phyloP scores from a whole-genome alignment of 2,888 invertebrate genomes.

The Bellardia pandia region DNA sequence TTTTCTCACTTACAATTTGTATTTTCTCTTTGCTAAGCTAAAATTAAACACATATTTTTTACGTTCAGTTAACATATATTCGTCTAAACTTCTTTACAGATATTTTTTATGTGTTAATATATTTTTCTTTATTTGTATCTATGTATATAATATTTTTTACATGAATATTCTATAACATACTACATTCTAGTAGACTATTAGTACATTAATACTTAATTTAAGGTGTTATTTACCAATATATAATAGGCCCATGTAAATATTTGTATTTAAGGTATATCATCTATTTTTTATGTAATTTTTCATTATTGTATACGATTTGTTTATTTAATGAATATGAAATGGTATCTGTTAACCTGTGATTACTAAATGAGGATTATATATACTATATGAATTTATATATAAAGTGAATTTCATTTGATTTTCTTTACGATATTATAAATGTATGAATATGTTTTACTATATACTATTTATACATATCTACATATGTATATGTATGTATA shows the following conservation, averaged over 20 bases:
- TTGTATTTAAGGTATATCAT: constrained; percentile 41
- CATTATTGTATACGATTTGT: constrained; percentile 34
- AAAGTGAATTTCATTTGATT: neutral
- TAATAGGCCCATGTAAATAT: constrained; percentile 36
- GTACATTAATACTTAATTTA: constrained; percentile 33
- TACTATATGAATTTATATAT: neutral
- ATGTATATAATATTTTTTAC: constrained; percentile 48
- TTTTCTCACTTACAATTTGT: too few species aligned
- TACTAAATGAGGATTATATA: constrained; percentile 36
- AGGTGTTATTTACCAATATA: constrained; percentile 30
- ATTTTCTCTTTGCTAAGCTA: too few species aligned
- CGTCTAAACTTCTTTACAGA: constrained; percentile 57
- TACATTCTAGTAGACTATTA: constrained; percentile 54
- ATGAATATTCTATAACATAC: constrained; percentile 54
- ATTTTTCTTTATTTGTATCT: constrained; percentile 28
- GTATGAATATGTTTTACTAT: neutral
- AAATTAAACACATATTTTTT: constrained; percentile 35
- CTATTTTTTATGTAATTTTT: constrained; percentile 20
- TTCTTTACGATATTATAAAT: constrained; percentile 19
- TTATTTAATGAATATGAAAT: constrained; percentile 39
- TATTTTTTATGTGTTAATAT: constrained; percentile 34
- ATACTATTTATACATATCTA: constrained; percentile 5
- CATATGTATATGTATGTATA: neutral
- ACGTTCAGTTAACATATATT: constrained; percentile 51
- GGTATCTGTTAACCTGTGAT: constrained; percentile 56